These are phyloP conservation scores for Bombus huntii DNA, from an alignment of 1,140 invertebrate species.

Conservation along the genomic window DNA sequence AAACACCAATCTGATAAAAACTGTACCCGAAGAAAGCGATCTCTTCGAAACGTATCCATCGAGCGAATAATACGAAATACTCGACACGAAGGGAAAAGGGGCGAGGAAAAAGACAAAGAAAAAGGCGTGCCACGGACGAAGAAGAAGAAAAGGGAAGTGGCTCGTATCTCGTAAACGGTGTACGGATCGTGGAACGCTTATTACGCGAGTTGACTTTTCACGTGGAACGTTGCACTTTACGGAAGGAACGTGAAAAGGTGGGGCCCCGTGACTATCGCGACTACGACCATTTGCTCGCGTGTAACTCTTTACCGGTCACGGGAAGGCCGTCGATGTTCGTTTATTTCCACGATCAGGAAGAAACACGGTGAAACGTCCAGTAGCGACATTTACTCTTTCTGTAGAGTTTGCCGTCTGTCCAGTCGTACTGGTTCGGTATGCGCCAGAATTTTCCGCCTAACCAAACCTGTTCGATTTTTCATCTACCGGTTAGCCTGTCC, in stretches of 20 bases:
- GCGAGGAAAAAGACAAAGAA: background rate
- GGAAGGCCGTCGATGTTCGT: constrained; percentile 35
- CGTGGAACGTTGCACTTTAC: constrained; percentile 71
- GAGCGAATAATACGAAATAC: no score
- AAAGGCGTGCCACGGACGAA: background rate
- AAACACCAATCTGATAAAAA: background rate
- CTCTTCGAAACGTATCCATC: no score
- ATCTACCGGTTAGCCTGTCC: background rate
- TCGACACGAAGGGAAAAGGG: background rate
- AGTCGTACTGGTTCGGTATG: background rate
- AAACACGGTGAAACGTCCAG: constrained; percentile 8
- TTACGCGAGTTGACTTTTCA: constrained; percentile 49
- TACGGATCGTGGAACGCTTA: constrained; percentile 8
- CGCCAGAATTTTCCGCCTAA: background rate
- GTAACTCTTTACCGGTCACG: constrained; percentile 17
- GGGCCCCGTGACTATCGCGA: constrained; percentile 17
- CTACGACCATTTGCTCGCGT: background rate
- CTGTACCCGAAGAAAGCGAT: background rate
- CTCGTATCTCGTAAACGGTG: constrained; percentile 20
- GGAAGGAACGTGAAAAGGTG: constrained; percentile 63
- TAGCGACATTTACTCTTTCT: background rate
- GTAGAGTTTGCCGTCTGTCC: background rate
- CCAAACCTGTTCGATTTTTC: background rate
- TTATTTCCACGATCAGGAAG: constrained; percentile 44
- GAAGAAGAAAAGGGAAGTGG: constrained; percentile 41